Base-by-base conservation (phyloP, 92 coral and sea anemone species). In the Epizoanthus rinbou region DNA sequence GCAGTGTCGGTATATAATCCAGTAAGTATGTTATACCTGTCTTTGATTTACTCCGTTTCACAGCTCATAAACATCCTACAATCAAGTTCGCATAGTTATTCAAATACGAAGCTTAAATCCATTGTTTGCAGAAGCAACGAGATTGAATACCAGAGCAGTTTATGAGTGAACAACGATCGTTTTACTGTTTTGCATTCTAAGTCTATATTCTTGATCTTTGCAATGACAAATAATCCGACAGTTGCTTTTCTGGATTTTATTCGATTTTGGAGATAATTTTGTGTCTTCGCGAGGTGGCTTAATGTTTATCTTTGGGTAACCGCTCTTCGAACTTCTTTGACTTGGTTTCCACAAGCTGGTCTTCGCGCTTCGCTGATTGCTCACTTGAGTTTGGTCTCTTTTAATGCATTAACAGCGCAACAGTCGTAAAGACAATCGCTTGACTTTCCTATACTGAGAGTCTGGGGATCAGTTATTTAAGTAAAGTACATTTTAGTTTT, bases 101-200 rank as follows among this genome's bases (percentile, higher is more conserved):
- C 72, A 67, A 67, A 39, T 39, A 60, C 57, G 23, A 78, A 41
- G 39, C 59, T 57, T 33, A 63, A 41, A 50, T 16, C 82, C 24
- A 78, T 78, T 78, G 82, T 62, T 78, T 37, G 69, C 37, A 60
- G 57, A 41, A n/a, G 35, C 31, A 76, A 76, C 43, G 59, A n/a
- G 59, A 3, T 78, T 78, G 71, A 60, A 78, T 78, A 78, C 82
- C 57, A 19, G 41, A 8, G 28, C 69, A 78, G 59, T 41, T 78
- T 0, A 62, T 16, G 57, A 75, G 64, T 43, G 82, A 43, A 6
- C 71, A 43, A 22, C 82, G 43, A 3, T 43, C 35, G 15, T 78
- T 78, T 18, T 37, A 11, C 82, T 78, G 82, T 62, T 74, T 56
- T 60, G 71, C 71, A 62, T 16, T 62, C 37, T 41, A 62, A 41